phyloP scores from a whole-genome alignment of 2,888 invertebrate genomes.

The Andrena fulva region DNA sequence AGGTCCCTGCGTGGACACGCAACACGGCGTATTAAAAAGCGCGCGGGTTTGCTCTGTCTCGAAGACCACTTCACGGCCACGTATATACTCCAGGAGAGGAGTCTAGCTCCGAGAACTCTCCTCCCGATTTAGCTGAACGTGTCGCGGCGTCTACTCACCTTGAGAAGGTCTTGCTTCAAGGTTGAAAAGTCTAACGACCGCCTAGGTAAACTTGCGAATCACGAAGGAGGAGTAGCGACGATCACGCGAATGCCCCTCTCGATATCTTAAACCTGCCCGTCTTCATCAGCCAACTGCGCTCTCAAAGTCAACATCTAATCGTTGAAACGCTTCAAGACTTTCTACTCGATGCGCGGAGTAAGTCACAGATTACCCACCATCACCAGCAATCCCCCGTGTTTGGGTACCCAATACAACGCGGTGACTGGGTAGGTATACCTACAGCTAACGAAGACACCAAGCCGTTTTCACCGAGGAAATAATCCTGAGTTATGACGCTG shows the following conservation, averaged over 20 bases:
- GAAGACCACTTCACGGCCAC: conserved; percentile 68
- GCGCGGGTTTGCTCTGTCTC: conserved; percentile 73
- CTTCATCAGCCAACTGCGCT: not conserved
- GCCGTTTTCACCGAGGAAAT: conserved; percentile 39
- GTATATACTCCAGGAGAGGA: conserved; percentile 67
- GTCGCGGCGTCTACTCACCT: conserved; percentile 73
- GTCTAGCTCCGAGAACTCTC: conserved; percentile 73
- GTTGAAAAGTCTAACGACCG: conserved; percentile 71
- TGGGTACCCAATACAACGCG: not conserved
- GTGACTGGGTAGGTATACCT: not conserved
- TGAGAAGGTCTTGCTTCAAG: conserved; percentile 76
- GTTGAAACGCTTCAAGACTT: not conserved
- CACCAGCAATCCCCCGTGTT: not conserved
- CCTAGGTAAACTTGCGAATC: conserved; percentile 27
- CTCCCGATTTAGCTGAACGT: conserved; percentile 70
- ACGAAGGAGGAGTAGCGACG: not conserved
- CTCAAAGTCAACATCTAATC: conserved; percentile 11
- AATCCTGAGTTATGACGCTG: conserved; percentile 65
- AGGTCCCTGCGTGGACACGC: conserved; percentile 58
- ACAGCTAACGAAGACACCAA: conserved; percentile 44
- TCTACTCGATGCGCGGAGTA: not conserved
- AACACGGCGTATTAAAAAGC: conserved; percentile 65
- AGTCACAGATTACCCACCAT: conserved; percentile 9
- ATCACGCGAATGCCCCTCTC: not conserved
- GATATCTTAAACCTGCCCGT: conserved; percentile 1